Evolutionary conservation across 2,888 invertebrate genomes (phyloP).

Genomic region (Phania funesta): DNA sequence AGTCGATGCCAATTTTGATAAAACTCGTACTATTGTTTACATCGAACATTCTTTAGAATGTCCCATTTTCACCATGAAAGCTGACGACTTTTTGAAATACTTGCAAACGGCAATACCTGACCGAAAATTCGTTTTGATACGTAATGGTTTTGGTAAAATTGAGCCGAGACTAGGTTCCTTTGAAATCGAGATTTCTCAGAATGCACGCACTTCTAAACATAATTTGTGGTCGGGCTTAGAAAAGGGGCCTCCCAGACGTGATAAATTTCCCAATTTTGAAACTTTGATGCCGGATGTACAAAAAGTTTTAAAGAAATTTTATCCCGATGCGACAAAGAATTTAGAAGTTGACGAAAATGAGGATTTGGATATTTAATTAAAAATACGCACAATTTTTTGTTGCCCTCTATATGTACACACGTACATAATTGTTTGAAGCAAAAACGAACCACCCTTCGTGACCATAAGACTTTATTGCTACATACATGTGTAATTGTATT

Average conservation of each 20-base stretch:
- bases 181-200: conserved; percentile 76
- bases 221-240: conserved; percentile 75
- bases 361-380: too few species aligned
- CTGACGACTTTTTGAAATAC: conserved; percentile 73
- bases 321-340: conserved; percentile 70
- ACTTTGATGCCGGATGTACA: conserved; percentile 73
- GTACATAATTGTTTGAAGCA: too few species aligned
- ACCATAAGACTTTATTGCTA: too few species aligned
- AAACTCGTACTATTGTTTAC: conserved; percentile 76
- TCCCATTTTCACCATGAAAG: conserved; percentile 76
- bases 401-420: too few species aligned
- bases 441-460: too few species aligned
- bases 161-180: conserved; percentile 75
- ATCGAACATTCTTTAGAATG: conserved; percentile 78
- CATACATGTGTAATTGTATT: too few species aligned
- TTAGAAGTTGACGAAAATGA: conserved; percentile 52
- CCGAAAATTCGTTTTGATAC: conserved; percentile 73
- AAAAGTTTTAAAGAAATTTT: conserved; percentile 75
- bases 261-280: conserved; percentile 74
- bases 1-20: conserved; percentile 72
- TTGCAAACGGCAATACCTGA: conserved; percentile 73
- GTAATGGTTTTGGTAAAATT: conserved; percentile 73
- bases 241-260: conserved; percentile 77
- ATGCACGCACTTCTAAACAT: conserved; percentile 74
- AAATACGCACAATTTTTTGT: too few species aligned